Percentiles rank a stretch among this genome's conserved stretches.
phyloP scores from a whole-genome alignment of 1,140 invertebrate species.

The Campodea augens region DNA sequence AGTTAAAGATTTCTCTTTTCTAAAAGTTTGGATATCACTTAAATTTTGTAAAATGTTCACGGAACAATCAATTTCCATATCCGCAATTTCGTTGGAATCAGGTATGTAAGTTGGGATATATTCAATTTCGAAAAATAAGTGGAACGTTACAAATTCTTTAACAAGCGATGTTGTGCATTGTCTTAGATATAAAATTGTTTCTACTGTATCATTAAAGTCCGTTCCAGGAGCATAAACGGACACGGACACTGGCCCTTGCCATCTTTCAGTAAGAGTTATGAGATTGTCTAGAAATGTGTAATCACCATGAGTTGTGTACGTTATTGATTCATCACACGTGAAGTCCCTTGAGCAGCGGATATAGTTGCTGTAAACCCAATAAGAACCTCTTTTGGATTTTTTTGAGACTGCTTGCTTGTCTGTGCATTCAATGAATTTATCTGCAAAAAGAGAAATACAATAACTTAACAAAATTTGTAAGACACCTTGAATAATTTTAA shows the following conservation, averaged over 20 bases:
- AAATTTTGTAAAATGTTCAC: background rate
- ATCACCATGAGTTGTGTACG: no score
- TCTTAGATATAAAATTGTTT: conserved; percentile 35
- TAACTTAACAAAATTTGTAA: no score
- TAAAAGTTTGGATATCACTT: conserved; percentile 8
- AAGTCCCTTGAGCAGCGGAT: no score
- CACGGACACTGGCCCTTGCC: no score
- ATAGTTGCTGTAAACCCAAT: no score
- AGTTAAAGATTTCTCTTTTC: conserved; percentile 10
- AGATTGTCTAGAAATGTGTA: no score
- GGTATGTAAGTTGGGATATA: conserved; percentile 14
- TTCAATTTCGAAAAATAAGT: conserved; percentile 19
- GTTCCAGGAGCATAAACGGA: conserved; percentile 44
- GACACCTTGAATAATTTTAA: no score
- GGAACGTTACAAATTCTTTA: conserved; percentile 18
- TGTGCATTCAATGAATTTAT: no score
- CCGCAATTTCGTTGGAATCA: background rate
- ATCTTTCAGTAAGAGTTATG: no score
- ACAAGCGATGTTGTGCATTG: conserved; percentile 23
- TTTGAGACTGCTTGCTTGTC: no score
- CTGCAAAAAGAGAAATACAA: no score
- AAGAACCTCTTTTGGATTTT: conserved; percentile 18
- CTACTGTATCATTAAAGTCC: conserved; percentile 35
- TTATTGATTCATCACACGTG: no score
- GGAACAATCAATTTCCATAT: background rate